These are phyloP conservation scores for Melipona quadrifasciata DNA, from an alignment of 1,140 invertebrate genomes.

Conservation along the genomic window DNA sequence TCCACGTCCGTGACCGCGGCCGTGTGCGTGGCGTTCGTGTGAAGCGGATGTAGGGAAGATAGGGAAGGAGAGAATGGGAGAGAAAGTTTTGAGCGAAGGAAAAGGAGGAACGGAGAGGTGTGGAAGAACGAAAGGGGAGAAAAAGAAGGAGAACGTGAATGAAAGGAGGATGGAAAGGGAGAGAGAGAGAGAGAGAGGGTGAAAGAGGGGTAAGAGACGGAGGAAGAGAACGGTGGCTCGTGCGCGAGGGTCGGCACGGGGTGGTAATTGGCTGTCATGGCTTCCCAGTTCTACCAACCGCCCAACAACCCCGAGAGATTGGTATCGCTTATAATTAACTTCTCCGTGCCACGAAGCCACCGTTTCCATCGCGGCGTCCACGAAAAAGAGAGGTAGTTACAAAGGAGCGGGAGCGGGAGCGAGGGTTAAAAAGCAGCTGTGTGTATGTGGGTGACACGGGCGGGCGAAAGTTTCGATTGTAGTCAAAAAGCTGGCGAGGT, in stretches of 20 bases:
- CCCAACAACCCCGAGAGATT: conserved; percentile 82
- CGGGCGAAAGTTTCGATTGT: conserved; percentile 27
- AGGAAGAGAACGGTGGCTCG: conserved; percentile 59
- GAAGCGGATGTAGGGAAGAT: conserved; percentile 46
- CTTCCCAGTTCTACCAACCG: conserved; percentile 79
- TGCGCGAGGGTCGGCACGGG: conserved; percentile 76
- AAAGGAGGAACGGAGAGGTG: conserved; percentile 27
- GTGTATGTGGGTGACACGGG: background rate
- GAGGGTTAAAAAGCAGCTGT: conserved; percentile 43
- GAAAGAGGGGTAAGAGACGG: background rate
- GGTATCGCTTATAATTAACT: conserved; percentile 83
- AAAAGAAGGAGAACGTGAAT: background rate
- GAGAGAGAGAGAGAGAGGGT: conserved; percentile 17
- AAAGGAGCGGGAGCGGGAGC: conserved; percentile 19
- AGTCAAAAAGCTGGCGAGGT: conserved; percentile 10
- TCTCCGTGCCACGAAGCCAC: conserved; percentile 82
- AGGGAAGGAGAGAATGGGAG: conserved; percentile 39
- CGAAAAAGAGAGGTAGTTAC: conserved; percentile 49
- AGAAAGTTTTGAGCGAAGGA: conserved; percentile 40
- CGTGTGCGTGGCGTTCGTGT: conserved; percentile 27
- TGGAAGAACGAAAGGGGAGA: conserved; percentile 6
- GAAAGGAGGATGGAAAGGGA: conserved; percentile 6
- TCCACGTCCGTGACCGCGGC: conserved; percentile 17
- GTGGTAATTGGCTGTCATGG: conserved; percentile 83
- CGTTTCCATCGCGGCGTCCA: conserved; percentile 74